phyloP scores from a whole-genome alignment of 2,888 invertebrate species.

The Polia nebulosa region DNA sequence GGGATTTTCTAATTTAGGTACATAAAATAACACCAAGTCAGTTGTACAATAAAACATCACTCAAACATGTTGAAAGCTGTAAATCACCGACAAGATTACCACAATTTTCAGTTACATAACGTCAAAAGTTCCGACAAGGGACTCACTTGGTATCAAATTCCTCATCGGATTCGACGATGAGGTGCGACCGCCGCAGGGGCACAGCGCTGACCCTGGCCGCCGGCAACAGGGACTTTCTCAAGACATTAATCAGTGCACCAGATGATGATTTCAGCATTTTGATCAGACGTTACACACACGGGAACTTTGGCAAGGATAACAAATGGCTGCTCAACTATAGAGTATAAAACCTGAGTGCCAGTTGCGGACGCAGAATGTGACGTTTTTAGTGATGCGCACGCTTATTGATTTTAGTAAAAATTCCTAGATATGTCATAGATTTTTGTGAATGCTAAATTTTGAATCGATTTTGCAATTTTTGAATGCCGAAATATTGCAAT shows the following conservation, averaged over 20 bases:
- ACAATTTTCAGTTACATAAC: constrained; percentile 88
- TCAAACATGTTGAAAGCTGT: constrained; percentile 30
- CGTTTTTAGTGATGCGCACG: constrained; percentile 62
- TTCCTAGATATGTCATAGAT: constrained; percentile 2
- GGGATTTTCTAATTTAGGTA: not conserved
- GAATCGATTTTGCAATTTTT: not conserved
- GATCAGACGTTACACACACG: constrained; percentile 76
- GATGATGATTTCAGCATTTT: constrained; percentile 89
- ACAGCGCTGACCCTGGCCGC: constrained; percentile 80
- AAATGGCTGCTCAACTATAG: constrained; percentile 86
- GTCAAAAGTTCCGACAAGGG: constrained; percentile 75
- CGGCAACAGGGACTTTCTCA: constrained; percentile 83
- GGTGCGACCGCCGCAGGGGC: constrained; percentile 83
- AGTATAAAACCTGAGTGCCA: constrained; percentile 69
- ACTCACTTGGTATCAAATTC: constrained; percentile 95
- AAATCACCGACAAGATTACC: constrained; percentile 60
- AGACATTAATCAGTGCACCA: constrained; percentile 82
- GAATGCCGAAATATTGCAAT: too few relatives aligned
- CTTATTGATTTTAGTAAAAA: constrained; percentile 46
- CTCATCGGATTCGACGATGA: constrained; percentile 94
- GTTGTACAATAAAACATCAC: constrained; percentile 11
- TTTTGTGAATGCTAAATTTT: not conserved
- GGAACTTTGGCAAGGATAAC: constrained; percentile 82
- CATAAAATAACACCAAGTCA: constrained; percentile 3
- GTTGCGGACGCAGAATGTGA: constrained; percentile 53